Base-by-base conservation (phyloP, 2,888 invertebrate species). In the Eupelmus urozonus region DNA sequence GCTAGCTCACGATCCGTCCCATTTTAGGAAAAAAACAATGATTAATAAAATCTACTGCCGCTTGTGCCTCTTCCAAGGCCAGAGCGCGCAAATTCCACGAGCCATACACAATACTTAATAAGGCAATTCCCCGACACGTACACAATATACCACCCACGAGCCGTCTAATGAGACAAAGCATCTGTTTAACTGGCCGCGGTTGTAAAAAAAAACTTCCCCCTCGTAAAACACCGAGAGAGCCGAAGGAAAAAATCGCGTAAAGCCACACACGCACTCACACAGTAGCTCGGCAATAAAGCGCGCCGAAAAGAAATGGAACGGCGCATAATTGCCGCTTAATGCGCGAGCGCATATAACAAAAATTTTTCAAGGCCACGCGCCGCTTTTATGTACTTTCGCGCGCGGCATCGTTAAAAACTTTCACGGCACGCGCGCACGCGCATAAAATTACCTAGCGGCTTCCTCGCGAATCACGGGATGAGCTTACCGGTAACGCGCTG, bases 1-100 rank as follows among this genome's bases (percentile, higher is more conserved):
- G 2, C 20, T n/a, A 16, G 29, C 53, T n/a, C n/a, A n/a, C n/a
- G 23, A 29, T 57, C 49, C 27, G 59, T 60, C n/a, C 66, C 60
- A 29, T 72, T 77, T 72, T 42, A 77, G 65, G 72, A 66, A 42
- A 72, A n/a, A 42, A 42, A 75, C 60, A 69, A 60, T 60, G 67
- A 75, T 75, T 75, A 75, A 75, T 75, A 67, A 75, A 75, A 75
- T 69, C 67, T 60, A 75, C 59, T 60, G 59, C 49, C 53, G 42
- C 49, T 57, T n/a, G n/a, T n/a, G n/a, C n/a, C n/a, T n/a, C n/a
- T n/a, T n/a, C 34, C 51, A 77, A 77, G 65, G 76, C 57, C 20
- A 23, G 20, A 18, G 53, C 27, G 18, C 23, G 65, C 42, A 16
- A 49, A 66, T 66, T 20, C 60, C 60, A 49, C n/a, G 57, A 27